Percentiles rank a stretch among this genome's conserved stretches.
Evolutionary conservation across 92 coral and sea anemone species (phyloP).

Genomic region (Porites evermanni): DNA sequence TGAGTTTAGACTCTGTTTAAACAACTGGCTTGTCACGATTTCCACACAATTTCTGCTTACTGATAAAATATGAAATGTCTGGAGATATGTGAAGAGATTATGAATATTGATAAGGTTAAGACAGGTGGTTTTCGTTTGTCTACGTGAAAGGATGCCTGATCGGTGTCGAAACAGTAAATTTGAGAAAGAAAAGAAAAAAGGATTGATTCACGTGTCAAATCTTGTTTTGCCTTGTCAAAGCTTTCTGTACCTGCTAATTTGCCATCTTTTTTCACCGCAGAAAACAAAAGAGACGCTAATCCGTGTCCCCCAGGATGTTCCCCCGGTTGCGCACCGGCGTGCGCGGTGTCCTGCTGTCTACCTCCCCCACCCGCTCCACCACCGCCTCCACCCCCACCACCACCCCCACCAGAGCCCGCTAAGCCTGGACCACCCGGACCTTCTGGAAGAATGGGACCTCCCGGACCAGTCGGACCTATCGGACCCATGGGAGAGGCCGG

Average conservation of each 20-base stretch:
- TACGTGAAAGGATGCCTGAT: too few relatives aligned
- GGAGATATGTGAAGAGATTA: too few relatives aligned
- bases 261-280: constrained; percentile 35
- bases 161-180: too few relatives aligned
- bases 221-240: not conserved
- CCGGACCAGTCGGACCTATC: constrained; percentile 99
- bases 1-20: too few relatives aligned
- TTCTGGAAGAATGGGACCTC: constrained; percentile 98
- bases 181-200: too few relatives aligned
- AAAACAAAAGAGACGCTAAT: constrained; percentile 95
- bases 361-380: constrained; percentile 99
- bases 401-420: constrained; percentile 99
- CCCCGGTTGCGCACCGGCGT: constrained; percentile 90
- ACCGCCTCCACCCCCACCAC: constrained; percentile 99
- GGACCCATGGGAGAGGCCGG: constrained; percentile 99
- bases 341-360: constrained; percentile 96
- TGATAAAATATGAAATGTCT: too few relatives aligned
- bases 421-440: constrained; percentile 99
- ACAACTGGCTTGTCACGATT: too few relatives aligned
- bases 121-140: too few relatives aligned
- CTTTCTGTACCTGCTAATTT: not conserved
- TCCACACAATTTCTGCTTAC: too few relatives aligned
- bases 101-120: too few relatives aligned
- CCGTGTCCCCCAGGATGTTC: constrained; percentile 99
- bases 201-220: too few relatives aligned